Percentiles rank a stretch among this genome's conserved stretches.
These are phyloP conservation scores for Raphicerus campestris DNA, from an alignment of 2,113 vertebrate genomes.

Conservation along the genomic window DNA sequence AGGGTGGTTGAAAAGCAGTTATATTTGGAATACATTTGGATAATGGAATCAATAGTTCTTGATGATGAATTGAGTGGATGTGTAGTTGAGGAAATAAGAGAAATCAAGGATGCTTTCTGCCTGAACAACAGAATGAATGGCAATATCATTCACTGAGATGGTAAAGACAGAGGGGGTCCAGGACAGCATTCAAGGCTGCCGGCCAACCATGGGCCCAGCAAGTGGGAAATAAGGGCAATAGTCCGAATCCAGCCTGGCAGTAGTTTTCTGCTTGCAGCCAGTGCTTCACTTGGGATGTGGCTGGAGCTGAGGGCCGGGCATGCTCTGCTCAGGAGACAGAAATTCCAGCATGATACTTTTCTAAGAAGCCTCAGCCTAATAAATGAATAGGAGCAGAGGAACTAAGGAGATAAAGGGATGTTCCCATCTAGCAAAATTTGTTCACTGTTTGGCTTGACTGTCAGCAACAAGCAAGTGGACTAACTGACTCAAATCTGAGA, in stretches of 20 bases:
- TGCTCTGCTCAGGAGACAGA: background rate
- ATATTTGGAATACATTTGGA: background rate
- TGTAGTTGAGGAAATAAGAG: background rate
- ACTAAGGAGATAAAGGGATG: background rate
- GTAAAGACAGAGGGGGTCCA: background rate
- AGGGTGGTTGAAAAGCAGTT: background rate
- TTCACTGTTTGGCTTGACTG: background rate
- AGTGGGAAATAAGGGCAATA: background rate
- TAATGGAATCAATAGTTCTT: background rate
- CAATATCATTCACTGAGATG: background rate
- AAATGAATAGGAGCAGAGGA: background rate
- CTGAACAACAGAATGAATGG: background rate
- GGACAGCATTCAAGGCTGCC: background rate
- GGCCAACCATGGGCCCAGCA: background rate
- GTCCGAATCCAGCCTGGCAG: background rate
- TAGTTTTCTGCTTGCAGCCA: background rate
- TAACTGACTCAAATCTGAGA: background rate
- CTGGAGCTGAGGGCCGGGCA: background rate
- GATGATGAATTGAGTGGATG: background rate
- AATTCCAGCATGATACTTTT: background rate
- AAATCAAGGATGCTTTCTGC: background rate
- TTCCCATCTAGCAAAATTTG: background rate
- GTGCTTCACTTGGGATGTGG: background rate
- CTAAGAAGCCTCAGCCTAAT: background rate
- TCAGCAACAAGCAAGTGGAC: background rate